Percentiles rank a stretch among this genome's conserved stretches.
Conservation (phyloP, 37 sponge, comb jelly and placozoan genomes). For the Corticium candelabrum region DNA sequence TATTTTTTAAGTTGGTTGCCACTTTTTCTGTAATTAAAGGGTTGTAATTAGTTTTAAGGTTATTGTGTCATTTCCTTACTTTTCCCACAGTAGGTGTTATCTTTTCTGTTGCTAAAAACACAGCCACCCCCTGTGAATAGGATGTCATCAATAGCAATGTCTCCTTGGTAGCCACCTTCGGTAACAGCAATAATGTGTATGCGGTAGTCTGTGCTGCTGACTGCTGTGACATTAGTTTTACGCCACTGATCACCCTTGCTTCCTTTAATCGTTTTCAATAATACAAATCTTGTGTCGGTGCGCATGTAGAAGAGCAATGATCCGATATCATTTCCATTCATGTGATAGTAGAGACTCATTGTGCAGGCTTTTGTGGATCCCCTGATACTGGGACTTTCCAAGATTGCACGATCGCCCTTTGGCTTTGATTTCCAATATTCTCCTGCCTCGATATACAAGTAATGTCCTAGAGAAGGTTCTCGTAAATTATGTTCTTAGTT, state of each 20-base stretch:
- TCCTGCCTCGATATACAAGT: not conserved
- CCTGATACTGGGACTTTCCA: not conserved
- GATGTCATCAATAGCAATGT: slow-evolving; percentile 29
- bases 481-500: too few species aligned
- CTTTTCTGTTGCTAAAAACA: too few species aligned
- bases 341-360: not conserved
- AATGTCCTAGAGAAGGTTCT: not conserved
- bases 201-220: not conserved
- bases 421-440: not conserved
- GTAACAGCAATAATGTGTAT: not conserved
- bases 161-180: slow-evolving; percentile 12
- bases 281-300: not conserved
- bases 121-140: slow-evolving; percentile 14
- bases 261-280: not conserved
- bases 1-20: too few species aligned
- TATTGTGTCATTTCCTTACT: too few species aligned
- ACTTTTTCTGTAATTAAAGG: too few species aligned
- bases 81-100: too few species aligned
- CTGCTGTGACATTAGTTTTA: not conserved
- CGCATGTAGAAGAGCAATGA: not conserved
- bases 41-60: too few species aligned
- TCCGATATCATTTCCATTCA: not conserved
- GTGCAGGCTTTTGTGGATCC: not conserved
- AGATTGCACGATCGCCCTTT: not conserved
- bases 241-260: not conserved